Percentiles rank a stretch among this genome's conserved stretches.
Evolutionary conservation across 2,888 invertebrate species (phyloP).

Genomic region (Rhingia campestris): DNA sequence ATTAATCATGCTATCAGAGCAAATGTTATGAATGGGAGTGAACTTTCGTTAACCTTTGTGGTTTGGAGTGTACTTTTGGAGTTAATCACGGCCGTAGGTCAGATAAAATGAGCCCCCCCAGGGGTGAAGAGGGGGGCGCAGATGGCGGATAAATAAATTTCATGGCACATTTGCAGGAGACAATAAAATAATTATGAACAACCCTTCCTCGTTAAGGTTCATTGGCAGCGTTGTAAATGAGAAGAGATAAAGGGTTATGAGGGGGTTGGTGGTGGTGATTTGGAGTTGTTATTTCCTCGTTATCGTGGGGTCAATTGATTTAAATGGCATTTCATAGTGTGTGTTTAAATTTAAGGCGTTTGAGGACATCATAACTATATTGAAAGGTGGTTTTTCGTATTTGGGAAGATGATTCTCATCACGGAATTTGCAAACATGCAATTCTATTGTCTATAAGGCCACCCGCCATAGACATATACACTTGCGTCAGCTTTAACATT

Average conservation of each 20-base stretch:
- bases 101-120: conserved; percentile 17
- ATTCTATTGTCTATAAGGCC: no score
- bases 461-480: no score
- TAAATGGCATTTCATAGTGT: conserved; percentile 16
- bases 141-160: conserved; percentile 76
- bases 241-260: conserved; percentile 39
- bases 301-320: conserved; percentile 21
- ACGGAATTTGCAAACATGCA: no score
- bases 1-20: conserved; percentile 62
- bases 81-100: conserved; percentile 60
- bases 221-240: conserved; percentile 52
- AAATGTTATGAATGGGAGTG: conserved; percentile 32
- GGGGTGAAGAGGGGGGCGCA: conserved; percentile 29
- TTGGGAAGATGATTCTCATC: no score
- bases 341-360: no score
- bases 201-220: conserved; percentile 53
- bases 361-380: no score
- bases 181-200: conserved; percentile 78
- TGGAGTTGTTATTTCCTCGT: conserved; percentile 17
- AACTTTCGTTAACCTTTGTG: conserved; percentile 61
- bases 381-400: no score
- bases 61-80: conserved; percentile 26
- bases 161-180: conserved; percentile 78
- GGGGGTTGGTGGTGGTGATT: not conserved
- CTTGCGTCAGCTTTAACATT: no score